phyloP scores from a whole-genome alignment of 2,888 invertebrate genomes.

The Sarcophaga subvicina region DNA sequence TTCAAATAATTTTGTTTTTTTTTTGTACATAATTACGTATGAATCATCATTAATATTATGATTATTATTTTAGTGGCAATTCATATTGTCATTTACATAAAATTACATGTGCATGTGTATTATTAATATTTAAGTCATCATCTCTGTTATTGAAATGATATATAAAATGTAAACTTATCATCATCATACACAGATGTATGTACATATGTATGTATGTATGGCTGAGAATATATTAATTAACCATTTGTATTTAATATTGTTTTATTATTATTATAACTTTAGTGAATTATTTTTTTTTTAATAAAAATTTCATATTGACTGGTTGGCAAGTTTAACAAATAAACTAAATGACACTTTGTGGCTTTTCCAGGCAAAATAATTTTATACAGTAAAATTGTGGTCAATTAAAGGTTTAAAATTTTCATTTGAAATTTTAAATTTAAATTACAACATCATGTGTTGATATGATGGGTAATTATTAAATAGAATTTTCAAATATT shows the following conservation, averaged over 20 bases:
- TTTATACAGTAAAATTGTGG: too few species aligned
- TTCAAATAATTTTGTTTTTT: background rate
- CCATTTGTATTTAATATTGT: background rate
- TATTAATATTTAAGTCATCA: background rate
- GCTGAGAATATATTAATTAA: background rate
- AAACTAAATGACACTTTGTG: too few species aligned
- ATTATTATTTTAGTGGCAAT: background rate
- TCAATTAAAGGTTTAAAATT: too few species aligned
- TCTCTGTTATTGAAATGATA: background rate
- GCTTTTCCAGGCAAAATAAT: too few species aligned
- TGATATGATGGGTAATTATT: too few species aligned
- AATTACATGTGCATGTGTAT: background rate
- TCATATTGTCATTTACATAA: background rate
- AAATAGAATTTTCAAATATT: too few species aligned
- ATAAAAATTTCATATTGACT: too few species aligned
- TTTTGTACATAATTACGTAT: background rate
- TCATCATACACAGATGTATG: background rate
- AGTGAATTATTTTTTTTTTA: too few species aligned
- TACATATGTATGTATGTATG: background rate
- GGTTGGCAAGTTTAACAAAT: too few species aligned
- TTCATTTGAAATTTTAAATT: too few species aligned
- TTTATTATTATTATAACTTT: background rate
- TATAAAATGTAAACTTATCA: constrained; percentile 35
- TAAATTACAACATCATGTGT: too few species aligned
- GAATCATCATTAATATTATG: background rate